phyloP scores from a whole-genome alignment of 1,140 invertebrate genomes.

The Leptopilina boulardi region DNA sequence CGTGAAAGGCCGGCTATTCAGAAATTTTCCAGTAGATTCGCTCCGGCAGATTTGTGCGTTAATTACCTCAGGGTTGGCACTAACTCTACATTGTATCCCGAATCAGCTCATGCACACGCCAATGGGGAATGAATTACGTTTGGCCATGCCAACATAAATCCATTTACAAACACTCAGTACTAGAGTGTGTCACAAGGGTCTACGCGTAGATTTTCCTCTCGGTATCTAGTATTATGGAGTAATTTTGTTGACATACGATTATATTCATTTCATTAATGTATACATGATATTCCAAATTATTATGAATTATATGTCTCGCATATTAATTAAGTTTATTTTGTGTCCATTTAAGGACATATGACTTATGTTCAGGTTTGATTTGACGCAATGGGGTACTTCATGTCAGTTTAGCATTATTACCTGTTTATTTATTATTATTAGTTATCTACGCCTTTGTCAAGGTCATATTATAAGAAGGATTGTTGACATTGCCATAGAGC shows the following conservation, averaged over 20 bases:
- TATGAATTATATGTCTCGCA: background rate
- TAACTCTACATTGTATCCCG: conserved; percentile 33
- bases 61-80: conserved; percentile 54
- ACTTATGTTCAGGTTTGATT: no score
- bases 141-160: conserved; percentile 54
- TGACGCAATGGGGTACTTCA: no score
- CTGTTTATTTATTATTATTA: no score
- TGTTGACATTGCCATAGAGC: no score
- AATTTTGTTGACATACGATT: background rate
- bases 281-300: background rate
- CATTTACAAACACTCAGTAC: conserved; percentile 53
- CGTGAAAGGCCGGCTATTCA: conserved; percentile 32
- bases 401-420: no score
- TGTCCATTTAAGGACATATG: no score
- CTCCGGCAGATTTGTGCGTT: conserved; percentile 55
- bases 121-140: conserved; percentile 55
- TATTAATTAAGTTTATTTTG: background rate
- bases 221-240: background rate
- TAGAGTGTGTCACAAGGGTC: conserved; percentile 27
- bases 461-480: no score
- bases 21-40: conserved; percentile 52
- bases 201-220: conserved; percentile 15
- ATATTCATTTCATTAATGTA: background rate
- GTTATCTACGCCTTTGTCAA: no score
- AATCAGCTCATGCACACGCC: conserved; percentile 51